Base-by-base conservation (phyloP, 2,888 invertebrate genomes). In the Pachycephus smyrnensis region DNA sequence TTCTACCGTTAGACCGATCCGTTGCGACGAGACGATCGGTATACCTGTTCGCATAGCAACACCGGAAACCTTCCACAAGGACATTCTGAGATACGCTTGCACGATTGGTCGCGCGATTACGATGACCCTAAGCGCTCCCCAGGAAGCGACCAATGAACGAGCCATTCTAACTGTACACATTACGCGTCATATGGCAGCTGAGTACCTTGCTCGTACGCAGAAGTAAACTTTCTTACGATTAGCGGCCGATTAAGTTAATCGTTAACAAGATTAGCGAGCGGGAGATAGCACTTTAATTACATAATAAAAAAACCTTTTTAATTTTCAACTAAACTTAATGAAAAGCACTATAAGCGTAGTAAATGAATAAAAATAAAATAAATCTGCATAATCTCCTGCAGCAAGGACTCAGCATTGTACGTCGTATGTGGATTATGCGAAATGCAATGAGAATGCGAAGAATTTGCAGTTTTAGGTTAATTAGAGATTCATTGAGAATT, bases 1-100 rank as follows among this genome's bases (percentile, higher is more conserved):
- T 87, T 88, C 84, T 86, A 88, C 89, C 87, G 89, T 89, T 89
- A 86, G 75, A 80, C 80, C 82, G 84, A 87, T 88, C 83, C 83
- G 87, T 87, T 87, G 84, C 84, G 85, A 55, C 75, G 81, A 71
- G 30, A 32, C 74, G 36, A 40, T 33, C 71, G 69, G 74, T 33
- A 73, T 74, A 35, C 68, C 69, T 68, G 73, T 77, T 82, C 78
- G 85, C 84, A 82, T 84, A 80, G 86, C 85, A 86, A 86, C 86
- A 80, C 80, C 85, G 84, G 83, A 84, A 86, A 85, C 77, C 81
- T 83, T 75, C 81, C 69, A 75, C 75, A 74, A 74, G 74, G 74
- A 74, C 74, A 33, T 36, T 36, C n/a, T 33, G 12, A 74, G 74
- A 33, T 36, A 36, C 23, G 74, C 74, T 31, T 2, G 6, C 23